Evolutionary conservation across 2,888 invertebrate genomes (phyloP).

Genomic region (Habrosyne pyritoides): DNA sequence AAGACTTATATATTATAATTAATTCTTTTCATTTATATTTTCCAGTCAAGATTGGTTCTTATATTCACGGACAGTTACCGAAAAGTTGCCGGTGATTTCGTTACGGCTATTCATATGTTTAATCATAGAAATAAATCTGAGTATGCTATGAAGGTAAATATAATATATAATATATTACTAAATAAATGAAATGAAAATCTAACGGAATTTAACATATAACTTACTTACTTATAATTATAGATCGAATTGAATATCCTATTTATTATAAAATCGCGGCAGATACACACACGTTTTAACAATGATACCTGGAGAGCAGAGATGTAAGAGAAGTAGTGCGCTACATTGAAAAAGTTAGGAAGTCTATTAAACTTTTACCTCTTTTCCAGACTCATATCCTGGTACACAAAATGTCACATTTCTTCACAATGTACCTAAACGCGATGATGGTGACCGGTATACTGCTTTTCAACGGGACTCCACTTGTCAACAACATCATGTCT

Average conservation of each 20-base stretch:
- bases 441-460: neutral
- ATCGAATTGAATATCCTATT: too few relatives aligned
- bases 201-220: too few relatives aligned
- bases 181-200: too few relatives aligned
- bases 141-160: constrained; percentile 1
- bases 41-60: neutral
- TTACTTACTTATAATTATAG: too few relatives aligned
- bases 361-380: neutral
- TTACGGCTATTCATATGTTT: neutral
- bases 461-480: constrained; percentile 1
- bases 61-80: neutral
- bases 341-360: neutral
- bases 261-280: too few relatives aligned
- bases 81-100: neutral
- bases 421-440: neutral
- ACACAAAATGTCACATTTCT: constrained; percentile 3
- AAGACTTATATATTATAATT: too few relatives aligned
- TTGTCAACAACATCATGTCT: neutral
- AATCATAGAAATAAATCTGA: constrained; percentile 6
- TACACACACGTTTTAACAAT: neutral
- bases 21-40: neutral
- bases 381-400: constrained; percentile 1
- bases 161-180: too few relatives aligned
- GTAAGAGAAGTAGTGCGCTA: neutral
- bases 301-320: neutral